Conservation (phyloP, 2,113 vertebrate genomes). For the Rhadina sibilatrix region DNA sequence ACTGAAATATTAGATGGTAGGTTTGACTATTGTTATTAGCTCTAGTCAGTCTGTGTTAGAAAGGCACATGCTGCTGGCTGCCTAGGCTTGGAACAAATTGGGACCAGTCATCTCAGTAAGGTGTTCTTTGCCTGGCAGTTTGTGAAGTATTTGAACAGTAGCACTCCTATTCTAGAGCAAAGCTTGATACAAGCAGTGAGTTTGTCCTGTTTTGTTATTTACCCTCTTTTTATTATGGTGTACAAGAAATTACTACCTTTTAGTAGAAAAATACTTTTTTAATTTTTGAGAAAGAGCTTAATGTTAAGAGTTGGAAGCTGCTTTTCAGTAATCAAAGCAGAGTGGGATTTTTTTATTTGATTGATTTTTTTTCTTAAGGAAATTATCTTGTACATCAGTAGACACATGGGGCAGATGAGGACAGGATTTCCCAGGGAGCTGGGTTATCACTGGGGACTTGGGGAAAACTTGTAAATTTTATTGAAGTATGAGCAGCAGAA, state of each 20-base stretch:
- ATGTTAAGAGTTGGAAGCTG: background rate
- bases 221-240: background rate
- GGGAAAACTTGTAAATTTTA: background rate
- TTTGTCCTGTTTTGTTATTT: background rate
- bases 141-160: background rate
- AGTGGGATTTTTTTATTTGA: background rate
- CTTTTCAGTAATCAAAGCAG: background rate
- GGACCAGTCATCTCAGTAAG: background rate
- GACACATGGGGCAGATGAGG: background rate
- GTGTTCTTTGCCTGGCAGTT: background rate
- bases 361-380: background rate
- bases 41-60: background rate
- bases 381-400: background rate
- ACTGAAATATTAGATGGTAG: background rate
- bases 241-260: background rate
- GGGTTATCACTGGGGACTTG: background rate
- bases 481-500: background rate
- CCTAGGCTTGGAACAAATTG: background rate
- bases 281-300: background rate
- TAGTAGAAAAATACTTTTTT: background rate
- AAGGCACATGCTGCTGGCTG: background rate
- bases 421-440: background rate
- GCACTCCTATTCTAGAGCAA: background rate
- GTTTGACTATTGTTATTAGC: background rate
- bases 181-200: background rate